Conservation (phyloP, 2,888 invertebrate species). For the Stenodera caucasica region DNA sequence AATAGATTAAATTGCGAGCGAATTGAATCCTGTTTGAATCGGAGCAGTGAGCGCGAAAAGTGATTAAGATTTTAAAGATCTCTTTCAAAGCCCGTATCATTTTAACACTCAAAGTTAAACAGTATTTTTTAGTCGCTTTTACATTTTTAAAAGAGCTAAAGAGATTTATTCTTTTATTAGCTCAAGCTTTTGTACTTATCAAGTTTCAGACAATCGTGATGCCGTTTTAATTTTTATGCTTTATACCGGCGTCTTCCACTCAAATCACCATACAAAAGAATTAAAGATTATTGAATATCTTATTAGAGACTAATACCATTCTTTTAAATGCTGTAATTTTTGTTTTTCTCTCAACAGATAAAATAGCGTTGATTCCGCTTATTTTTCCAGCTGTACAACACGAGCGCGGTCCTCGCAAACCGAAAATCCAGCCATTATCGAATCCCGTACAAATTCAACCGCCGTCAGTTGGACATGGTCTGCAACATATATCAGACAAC, state of each 20-base stretch:
- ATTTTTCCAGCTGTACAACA: constrained; percentile 86
- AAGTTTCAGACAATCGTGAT: constrained; percentile 45
- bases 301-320: neutral
- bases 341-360: no score
- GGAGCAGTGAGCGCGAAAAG: constrained; percentile 51
- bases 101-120: constrained; percentile 53
- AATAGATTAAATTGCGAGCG: constrained; percentile 54
- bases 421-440: constrained; percentile 68
- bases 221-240: constrained; percentile 47
- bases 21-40: constrained; percentile 47
- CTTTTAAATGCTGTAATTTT: neutral
- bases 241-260: constrained; percentile 25
- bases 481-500: constrained; percentile 56
- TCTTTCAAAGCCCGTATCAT: constrained; percentile 50
- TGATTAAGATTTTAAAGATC: constrained; percentile 55
- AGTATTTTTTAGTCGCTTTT: constrained; percentile 51
- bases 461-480: constrained; percentile 44
- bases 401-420: constrained; percentile 93
- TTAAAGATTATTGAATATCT: constrained; percentile 9
- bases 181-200: constrained; percentile 48
- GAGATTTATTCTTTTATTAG: constrained; percentile 51
- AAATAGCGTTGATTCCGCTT: no score
- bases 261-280: constrained; percentile 20
- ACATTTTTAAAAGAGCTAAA: constrained; percentile 52
- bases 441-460: constrained; percentile 39